A percentile compares a stretch with the other conserved stretches of the same genome.
These are phyloP conservation scores for Morpho deidamia DNA, from an alignment of 2,888 invertebrate genomes.

Conservation along the genomic window DNA sequence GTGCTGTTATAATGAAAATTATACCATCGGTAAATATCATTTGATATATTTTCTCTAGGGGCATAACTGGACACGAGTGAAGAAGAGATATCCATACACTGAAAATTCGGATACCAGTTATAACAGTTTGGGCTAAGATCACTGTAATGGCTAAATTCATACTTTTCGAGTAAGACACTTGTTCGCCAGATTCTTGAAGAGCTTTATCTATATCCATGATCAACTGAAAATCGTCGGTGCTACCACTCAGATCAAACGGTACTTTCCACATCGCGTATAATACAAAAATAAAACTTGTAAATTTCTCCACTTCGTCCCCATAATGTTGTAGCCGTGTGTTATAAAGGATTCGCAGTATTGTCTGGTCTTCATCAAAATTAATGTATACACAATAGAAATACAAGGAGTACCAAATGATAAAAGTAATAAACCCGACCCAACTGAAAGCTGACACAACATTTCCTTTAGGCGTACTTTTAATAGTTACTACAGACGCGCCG, in stretches of 20 bases:
- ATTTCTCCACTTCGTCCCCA: slow-evolving; percentile 49
- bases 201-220: slow-evolving; percentile 41
- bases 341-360: slow-evolving; percentile 46
- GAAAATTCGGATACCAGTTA: slow-evolving; percentile 34
- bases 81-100: slow-evolving; percentile 39
- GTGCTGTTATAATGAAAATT: slow-evolving; percentile 36
- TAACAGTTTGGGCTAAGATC: slow-evolving; percentile 31
- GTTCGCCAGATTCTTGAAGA: slow-evolving; percentile 38
- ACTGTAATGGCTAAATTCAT: slow-evolving; percentile 31
- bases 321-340: slow-evolving; percentile 50
- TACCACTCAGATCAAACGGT: slow-evolving; percentile 38
- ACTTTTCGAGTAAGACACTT: slow-evolving; percentile 36
- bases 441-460: slow-evolving; percentile 31
- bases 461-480: slow-evolving; percentile 11
- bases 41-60: slow-evolving; percentile 44
- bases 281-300: slow-evolving; percentile 35
- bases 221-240: slow-evolving; percentile 31
- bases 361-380: slow-evolving; percentile 41
- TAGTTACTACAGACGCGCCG: slow-evolving; percentile 37
- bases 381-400: slow-evolving; percentile 43
- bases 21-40: slow-evolving; percentile 40
- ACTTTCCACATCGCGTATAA: slow-evolving; percentile 43
- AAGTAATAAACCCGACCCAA: slow-evolving; percentile 33
- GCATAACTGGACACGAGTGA: slow-evolving; percentile 33
- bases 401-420: slow-evolving; percentile 34